A percentile compares a stretch with the other conserved stretches of the same genome.
phyloP scores from a whole-genome alignment of 92 coral and sea anemone genomes.

The Siderastrea siderea region DNA sequence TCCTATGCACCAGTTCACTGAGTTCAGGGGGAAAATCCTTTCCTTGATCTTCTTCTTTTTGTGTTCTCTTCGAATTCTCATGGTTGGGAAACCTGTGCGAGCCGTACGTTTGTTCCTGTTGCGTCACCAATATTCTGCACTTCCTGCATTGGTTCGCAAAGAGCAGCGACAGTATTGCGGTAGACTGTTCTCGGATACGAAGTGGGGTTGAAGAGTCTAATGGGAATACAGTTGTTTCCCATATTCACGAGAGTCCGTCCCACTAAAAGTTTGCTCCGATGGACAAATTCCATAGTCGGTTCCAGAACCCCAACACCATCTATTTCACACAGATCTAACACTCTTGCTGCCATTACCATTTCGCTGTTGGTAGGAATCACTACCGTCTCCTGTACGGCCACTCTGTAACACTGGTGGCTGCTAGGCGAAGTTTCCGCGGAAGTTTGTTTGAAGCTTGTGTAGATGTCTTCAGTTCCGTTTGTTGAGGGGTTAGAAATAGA shows the following conservation, averaged over 20 bases:
- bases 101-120: background rate
- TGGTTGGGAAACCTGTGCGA: background rate
- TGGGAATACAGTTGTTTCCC: background rate
- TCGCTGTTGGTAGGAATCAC: conserved; percentile 10
- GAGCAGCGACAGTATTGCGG: background rate
- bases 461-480: too few relatives aligned
- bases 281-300: background rate
- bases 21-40: background rate
- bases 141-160: background rate
- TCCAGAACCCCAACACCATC: background rate
- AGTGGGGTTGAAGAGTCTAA: background rate
- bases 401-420: conserved; percentile 18
- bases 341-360: conserved; percentile 1
- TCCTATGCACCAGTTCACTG: background rate
- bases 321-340: background rate
- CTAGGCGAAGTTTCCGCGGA: background rate
- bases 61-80: too few relatives aligned
- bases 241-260: background rate
- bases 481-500: too few relatives aligned
- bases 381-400: background rate
- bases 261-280: background rate
- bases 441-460: too few relatives aligned
- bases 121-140: background rate
- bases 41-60: background rate
- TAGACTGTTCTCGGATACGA: background rate